Conservation (phyloP, 1,140 invertebrate genomes). For the Meloidogyne floridensis region DNA sequence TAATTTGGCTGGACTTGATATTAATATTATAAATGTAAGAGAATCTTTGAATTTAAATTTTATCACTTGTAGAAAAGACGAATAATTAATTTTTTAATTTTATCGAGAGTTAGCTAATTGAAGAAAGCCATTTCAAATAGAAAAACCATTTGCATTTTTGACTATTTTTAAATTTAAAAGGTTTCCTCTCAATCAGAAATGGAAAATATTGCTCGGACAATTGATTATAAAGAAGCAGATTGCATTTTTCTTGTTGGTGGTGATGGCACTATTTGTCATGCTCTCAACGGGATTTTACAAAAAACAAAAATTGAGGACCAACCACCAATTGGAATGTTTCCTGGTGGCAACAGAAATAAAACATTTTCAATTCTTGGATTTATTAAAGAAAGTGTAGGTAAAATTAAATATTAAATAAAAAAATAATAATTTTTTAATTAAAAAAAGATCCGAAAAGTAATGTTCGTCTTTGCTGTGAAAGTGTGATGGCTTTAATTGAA, state of each 20-base stretch:
- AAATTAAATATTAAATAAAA: neutral
- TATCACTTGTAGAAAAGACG: too few relatives aligned
- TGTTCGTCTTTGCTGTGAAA: slow-evolving; percentile 41
- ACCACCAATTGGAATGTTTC: slow-evolving; percentile 42
- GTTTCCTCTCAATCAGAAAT: slow-evolving; percentile 32
- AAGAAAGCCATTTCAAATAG: neutral
- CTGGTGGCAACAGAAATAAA: slow-evolving; percentile 39
- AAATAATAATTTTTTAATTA: slow-evolving; percentile 3
- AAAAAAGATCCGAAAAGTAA: slow-evolving; percentile 12
- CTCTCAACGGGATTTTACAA: slow-evolving; percentile 28
- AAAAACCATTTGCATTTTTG: slow-evolving; percentile 1
- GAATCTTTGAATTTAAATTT: too few relatives aligned
- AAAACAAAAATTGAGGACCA: neutral
- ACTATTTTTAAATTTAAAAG: slow-evolving; percentile 11
- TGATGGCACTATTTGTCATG: slow-evolving; percentile 41
- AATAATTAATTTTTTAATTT: neutral
- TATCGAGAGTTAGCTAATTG: neutral
- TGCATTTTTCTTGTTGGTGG: slow-evolving; percentile 44
- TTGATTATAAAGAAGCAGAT: slow-evolving; percentile 42
- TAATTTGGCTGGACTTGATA: slow-evolving; percentile 44
- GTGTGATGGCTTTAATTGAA: slow-evolving; percentile 49
- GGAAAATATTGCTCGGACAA: slow-evolving; percentile 28
- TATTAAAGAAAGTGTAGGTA: slow-evolving; percentile 11
- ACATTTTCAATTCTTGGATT: slow-evolving; percentile 21
- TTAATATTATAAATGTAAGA: slow-evolving; percentile 39